Conservation (phyloP, 2,888 invertebrate species). For the Cenopis cana region DNA sequence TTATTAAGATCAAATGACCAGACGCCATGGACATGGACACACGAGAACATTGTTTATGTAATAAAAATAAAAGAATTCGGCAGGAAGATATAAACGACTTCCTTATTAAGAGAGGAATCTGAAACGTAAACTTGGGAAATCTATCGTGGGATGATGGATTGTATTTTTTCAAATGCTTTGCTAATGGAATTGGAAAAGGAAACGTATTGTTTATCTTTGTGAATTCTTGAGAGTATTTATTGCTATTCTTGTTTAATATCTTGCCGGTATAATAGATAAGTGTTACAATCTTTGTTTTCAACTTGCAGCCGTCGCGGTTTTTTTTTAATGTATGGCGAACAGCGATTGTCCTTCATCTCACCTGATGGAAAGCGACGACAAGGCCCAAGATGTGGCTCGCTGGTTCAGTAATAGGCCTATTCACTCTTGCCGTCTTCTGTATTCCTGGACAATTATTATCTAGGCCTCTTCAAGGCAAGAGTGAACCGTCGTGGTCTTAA, state of each 20-base stretch:
- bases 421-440: too few relatives aligned
- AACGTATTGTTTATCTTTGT: constrained; percentile 15
- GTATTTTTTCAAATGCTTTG: constrained; percentile 18
- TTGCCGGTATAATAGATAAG: neutral
- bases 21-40: constrained; percentile 51
- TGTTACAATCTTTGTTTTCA: neutral
- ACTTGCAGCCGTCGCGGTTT: too few relatives aligned
- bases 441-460: too few relatives aligned
- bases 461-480: too few relatives aligned
- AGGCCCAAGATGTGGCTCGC: too few relatives aligned
- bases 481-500: too few relatives aligned
- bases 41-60: constrained; percentile 64
- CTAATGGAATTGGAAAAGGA: constrained; percentile 18
- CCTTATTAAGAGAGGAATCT: constrained; percentile 34
- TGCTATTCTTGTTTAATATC: neutral
- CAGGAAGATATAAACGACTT: constrained; percentile 71
- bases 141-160: neutral
- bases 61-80: constrained; percentile 59
- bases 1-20: constrained; percentile 69
- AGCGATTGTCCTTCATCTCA: too few relatives aligned
- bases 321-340: too few relatives aligned
- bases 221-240: constrained; percentile 17
- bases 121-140: constrained; percentile 20
- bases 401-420: too few relatives aligned
- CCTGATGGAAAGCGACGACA: too few relatives aligned